These are phyloP conservation scores for Drosophila bocki DNA, from an alignment of 1,140 invertebrate species.

Conservation along the genomic window DNA sequence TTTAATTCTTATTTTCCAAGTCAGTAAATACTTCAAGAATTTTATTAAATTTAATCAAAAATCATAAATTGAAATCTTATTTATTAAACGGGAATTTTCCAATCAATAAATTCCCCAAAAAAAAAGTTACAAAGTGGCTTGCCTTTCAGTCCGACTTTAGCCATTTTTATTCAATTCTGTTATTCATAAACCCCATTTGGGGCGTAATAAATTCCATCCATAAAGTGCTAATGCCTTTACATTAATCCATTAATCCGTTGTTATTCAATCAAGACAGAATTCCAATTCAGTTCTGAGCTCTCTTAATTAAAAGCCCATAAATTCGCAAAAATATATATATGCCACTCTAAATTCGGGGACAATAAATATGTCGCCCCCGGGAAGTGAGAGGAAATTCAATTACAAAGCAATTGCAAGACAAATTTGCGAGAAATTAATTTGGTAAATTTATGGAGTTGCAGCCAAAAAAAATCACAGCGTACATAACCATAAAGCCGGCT, in stretches of 20 bases:
- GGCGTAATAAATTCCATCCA: constrained; percentile 3
- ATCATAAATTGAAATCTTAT: neutral
- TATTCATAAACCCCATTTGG: constrained; percentile 5
- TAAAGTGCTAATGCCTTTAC: constrained; percentile 16
- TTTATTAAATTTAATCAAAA: neutral
- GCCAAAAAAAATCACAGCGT: constrained; percentile 22
- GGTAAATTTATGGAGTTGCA: constrained; percentile 28
- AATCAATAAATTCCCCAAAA: neutral
- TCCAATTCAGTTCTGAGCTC: constrained; percentile 3
- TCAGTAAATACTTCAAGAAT: neutral
- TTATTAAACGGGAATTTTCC: neutral
- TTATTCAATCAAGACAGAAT: constrained; percentile 9
- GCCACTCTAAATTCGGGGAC: constrained; percentile 28
- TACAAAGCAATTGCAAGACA: constrained; percentile 30
- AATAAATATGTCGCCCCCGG: constrained; percentile 11
- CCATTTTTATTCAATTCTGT: neutral
- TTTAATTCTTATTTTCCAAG: neutral
- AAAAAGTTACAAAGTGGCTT: neutral
- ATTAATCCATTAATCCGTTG: constrained; percentile 11
- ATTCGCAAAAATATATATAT: constrained; percentile 8
- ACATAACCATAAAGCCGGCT: constrained; percentile 45
- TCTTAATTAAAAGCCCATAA: constrained; percentile 30
- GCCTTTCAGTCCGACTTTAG: neutral
- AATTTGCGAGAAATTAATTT: constrained; percentile 48
- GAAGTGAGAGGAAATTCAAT: constrained; percentile 46